A percentile compares a stretch with the other conserved stretches of the same genome.
Conservation (phyloP, 2,113 vertebrate genomes). For the Ptyas mucosa region DNA sequence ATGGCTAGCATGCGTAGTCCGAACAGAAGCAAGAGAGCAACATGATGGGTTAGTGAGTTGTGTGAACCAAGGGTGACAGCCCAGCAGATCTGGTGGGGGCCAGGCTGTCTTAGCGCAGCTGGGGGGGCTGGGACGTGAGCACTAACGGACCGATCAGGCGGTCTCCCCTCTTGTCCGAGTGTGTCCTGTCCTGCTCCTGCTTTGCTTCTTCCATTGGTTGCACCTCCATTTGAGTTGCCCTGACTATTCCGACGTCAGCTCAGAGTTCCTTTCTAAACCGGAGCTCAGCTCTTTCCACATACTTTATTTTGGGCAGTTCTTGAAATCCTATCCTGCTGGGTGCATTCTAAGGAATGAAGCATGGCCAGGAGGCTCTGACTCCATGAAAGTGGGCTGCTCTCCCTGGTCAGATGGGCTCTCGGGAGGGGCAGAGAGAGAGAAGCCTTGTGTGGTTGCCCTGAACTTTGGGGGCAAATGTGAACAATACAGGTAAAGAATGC, state of each 20-base stretch:
- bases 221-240: background rate
- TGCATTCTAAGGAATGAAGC: no score
- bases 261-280: background rate
- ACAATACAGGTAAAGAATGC: background rate
- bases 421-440: background rate
- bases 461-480: background rate
- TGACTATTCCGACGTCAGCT: background rate
- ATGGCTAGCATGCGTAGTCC: background rate
- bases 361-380: background rate
- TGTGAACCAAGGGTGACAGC: background rate
- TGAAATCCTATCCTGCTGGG: background rate
- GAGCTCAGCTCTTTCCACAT: background rate
- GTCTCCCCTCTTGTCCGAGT: background rate
- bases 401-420: background rate
- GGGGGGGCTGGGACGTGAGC: background rate
- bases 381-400: no score
- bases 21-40: background rate
- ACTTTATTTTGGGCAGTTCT: background rate
- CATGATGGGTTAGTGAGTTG: background rate
- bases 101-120: background rate
- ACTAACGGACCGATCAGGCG: fast-evolving
- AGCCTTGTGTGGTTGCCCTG: no score
- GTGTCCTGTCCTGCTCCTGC: background rate
- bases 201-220: background rate
- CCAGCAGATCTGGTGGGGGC: background rate